phyloP scores from a whole-genome alignment of 2,888 invertebrate species.

The Habroteleia sp. region DNA sequence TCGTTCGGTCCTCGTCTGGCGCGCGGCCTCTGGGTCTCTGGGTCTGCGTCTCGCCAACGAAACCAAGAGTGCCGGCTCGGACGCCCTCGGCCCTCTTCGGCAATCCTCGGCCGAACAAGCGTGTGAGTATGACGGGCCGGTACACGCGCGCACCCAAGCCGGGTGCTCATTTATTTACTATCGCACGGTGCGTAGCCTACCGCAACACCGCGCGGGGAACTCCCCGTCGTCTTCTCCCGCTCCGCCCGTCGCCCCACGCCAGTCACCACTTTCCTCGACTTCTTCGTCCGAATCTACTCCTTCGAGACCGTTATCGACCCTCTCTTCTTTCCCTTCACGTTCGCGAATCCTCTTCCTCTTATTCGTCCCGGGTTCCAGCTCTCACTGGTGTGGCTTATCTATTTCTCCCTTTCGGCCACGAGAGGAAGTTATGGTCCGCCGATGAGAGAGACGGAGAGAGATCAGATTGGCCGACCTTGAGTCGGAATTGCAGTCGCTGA shows the following conservation, averaged over 20 bases:
- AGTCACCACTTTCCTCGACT: slow-evolving; percentile 9
- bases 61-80: slow-evolving; percentile 65
- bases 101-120: slow-evolving; percentile 20
- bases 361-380: slow-evolving; percentile 7
- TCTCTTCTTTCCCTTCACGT: slow-evolving; percentile 9
- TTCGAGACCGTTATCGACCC: slow-evolving; percentile 38
- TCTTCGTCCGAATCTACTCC: slow-evolving; percentile 14
- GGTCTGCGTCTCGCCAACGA: slow-evolving; percentile 57
- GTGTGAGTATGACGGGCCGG: slow-evolving; percentile 38
- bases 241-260: no score
- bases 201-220: slow-evolving; percentile 69
- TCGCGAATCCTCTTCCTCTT: slow-evolving; percentile 15
- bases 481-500: slow-evolving; percentile 29
- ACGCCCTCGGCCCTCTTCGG: slow-evolving; percentile 54
- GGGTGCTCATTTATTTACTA: slow-evolving; percentile 61
- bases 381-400: slow-evolving; percentile 25
- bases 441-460: slow-evolving; percentile 29
- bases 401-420: slow-evolving; percentile 19
- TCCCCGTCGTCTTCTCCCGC: slow-evolving; percentile 31
- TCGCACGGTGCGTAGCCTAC: slow-evolving; percentile 72
- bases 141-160: slow-evolving; percentile 54
- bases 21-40: slow-evolving; percentile 24
- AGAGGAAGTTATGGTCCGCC: slow-evolving; percentile 36
- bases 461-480: slow-evolving; percentile 35
- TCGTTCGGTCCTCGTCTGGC: slow-evolving; percentile 30